Evolutionary conservation across 2,797 vertebrate species (phyloP).

Genomic region (Diplodus puntazzo): DNA sequence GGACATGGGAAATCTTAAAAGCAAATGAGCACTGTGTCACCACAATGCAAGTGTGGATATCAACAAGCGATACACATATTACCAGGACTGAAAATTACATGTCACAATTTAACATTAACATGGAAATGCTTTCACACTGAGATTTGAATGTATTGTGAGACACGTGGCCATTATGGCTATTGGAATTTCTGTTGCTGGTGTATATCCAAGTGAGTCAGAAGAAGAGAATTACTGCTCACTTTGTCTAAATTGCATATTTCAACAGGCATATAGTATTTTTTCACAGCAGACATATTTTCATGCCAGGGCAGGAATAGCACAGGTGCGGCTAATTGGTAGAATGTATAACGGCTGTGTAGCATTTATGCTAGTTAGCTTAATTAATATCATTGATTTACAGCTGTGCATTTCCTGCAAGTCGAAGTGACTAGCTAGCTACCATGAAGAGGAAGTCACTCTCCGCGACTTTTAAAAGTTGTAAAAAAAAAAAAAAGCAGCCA

Average conservation of each 20-base stretch:
- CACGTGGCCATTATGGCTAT: background rate
- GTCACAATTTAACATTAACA: background rate
- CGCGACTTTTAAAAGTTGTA: background rate
- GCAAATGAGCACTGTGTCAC: background rate
- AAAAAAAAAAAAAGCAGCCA: background rate
- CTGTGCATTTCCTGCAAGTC: constrained; percentile 1
- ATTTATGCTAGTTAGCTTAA: background rate
- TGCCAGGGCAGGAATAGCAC: no score
- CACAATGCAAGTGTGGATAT: background rate
- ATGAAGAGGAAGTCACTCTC: no score
- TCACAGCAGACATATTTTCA: background rate
- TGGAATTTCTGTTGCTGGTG: background rate
- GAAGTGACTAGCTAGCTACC: background rate
- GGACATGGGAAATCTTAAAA: background rate
- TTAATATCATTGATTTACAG: background rate
- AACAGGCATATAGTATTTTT: no score
- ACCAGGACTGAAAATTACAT: background rate
- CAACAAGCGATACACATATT: background rate
- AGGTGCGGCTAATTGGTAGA: background rate
- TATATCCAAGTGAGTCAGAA: background rate
- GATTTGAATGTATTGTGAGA: no score
- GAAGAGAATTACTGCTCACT: background rate
- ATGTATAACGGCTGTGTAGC: background rate
- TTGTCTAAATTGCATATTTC: background rate
- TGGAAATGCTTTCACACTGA: background rate